phyloP scores from a whole-genome alignment of 2,888 invertebrate species.

The Eremobia ochroleuca region DNA sequence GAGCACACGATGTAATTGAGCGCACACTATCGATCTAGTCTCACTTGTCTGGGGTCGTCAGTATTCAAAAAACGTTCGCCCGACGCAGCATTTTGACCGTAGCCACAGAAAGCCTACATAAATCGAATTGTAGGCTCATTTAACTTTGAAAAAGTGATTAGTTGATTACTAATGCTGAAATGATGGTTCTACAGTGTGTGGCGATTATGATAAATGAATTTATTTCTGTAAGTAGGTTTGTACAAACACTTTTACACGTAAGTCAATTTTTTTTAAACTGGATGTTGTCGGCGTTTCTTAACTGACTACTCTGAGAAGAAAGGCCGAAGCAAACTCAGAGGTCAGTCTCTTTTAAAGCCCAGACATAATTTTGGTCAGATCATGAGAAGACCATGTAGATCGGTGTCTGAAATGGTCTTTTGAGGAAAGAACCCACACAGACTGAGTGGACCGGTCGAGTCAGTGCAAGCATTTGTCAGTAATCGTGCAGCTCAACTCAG shows the following conservation, averaged over 20 bases:
- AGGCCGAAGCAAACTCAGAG: neutral
- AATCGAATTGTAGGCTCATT: conserved; percentile 38
- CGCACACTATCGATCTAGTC: conserved; percentile 67
- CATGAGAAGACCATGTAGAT: neutral
- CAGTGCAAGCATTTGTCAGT: too few species aligned
- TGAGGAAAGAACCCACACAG: too few species aligned
- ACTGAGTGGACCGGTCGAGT: too few species aligned
- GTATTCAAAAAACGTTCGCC: conserved; percentile 68
- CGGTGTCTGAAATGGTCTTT: too few species aligned
- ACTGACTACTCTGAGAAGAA: neutral
- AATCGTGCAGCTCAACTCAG: too few species aligned
- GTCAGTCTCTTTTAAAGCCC: neutral
- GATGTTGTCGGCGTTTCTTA: neutral
- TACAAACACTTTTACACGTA: neutral
- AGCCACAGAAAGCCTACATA: conserved; percentile 47
- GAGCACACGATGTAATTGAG: conserved; percentile 45
- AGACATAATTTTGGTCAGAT: neutral
- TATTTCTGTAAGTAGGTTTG: neutral
- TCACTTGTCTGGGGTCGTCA: conserved; percentile 62
- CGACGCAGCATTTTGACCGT: conserved; percentile 51
- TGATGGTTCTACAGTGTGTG: neutral
- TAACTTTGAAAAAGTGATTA: conserved; percentile 45
- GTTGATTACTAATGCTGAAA: conserved; percentile 17
- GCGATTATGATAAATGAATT: neutral
- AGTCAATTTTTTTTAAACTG: neutral